Evolutionary conservation across 2,888 invertebrate species (phyloP).

Genomic region (Heteromyza rotundicornis): DNA sequence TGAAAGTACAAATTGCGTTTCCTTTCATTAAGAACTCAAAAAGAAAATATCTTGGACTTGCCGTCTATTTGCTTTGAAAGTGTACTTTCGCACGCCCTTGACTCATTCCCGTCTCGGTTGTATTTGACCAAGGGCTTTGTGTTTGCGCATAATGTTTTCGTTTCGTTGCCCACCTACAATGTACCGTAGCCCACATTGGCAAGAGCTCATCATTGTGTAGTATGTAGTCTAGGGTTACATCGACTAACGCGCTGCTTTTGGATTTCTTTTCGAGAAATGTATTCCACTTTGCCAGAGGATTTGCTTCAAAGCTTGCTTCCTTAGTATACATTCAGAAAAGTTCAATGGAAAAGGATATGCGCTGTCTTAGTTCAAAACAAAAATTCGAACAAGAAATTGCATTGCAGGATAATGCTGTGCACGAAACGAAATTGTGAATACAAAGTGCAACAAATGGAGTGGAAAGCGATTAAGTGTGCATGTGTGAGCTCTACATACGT

Average conservation of each 20-base stretch:
- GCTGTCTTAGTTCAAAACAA: constrained; percentile 9
- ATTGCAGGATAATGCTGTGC: background rate
- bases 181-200: background rate
- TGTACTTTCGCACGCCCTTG: too few species aligned
- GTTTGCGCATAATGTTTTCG: too few species aligned
- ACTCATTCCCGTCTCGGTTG: too few species aligned
- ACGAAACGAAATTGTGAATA: constrained; percentile 8
- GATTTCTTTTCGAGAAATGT: constrained; percentile 18
- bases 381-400: background rate
- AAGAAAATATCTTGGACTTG: too few species aligned
- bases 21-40: too few species aligned
- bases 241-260: constrained; percentile 19
- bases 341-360: constrained; percentile 10
- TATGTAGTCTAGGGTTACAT: background rate
- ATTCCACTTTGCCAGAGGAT: too few species aligned
- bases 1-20: too few species aligned
- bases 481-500: background rate
- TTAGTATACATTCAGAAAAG: constrained; percentile 1
- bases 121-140: too few species aligned
- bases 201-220: background rate
- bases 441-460: constrained; percentile 23
- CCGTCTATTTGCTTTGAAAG: too few species aligned
- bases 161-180: too few species aligned
- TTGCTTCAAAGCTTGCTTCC: too few species aligned
- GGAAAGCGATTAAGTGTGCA: constrained; percentile 7